Evolutionary conservation across 1,140 invertebrate genomes (phyloP).

Genomic region (Pseudomyrmex gracilis): DNA sequence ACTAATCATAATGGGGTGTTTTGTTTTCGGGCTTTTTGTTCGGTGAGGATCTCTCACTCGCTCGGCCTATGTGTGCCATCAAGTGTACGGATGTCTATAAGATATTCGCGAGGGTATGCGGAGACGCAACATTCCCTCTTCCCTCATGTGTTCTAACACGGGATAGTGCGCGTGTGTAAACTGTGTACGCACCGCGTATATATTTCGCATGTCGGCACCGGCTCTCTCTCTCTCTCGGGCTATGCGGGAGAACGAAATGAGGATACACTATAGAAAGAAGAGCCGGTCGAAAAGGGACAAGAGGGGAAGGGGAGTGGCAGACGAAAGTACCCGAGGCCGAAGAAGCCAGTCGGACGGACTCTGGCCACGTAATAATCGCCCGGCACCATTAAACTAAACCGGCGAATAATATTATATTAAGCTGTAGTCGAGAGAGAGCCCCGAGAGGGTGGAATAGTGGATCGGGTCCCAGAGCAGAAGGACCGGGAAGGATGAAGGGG

Average conservation of each 20-base stretch:
- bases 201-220: constrained; percentile 12
- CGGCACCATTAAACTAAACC: constrained; percentile 86
- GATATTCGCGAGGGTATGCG: not conserved
- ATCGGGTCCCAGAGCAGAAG: constrained; percentile 66
- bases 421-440: constrained; percentile 76
- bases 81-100: constrained; percentile 27
- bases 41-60: constrained; percentile 48
- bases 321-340: constrained; percentile 76
- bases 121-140: not conserved
- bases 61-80: constrained; percentile 30
- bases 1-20: constrained; percentile 83
- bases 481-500: constrained; percentile 33
- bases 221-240: constrained; percentile 25
- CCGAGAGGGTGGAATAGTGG: constrained; percentile 72
- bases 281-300: constrained; percentile 44
- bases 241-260: constrained; percentile 13
- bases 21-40: constrained; percentile 82
- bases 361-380: constrained; percentile 84
- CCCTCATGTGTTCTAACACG: constrained; percentile 3
- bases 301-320: constrained; percentile 56
- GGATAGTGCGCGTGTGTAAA: not conserved
- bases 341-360: constrained; percentile 75
- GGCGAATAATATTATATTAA: constrained; percentile 86
- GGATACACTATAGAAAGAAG: constrained; percentile 43
- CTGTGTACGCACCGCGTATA: constrained; percentile 21